Conservation (phyloP, 2,113 vertebrate genomes). For the Vanacampus margaritifer region DNA sequence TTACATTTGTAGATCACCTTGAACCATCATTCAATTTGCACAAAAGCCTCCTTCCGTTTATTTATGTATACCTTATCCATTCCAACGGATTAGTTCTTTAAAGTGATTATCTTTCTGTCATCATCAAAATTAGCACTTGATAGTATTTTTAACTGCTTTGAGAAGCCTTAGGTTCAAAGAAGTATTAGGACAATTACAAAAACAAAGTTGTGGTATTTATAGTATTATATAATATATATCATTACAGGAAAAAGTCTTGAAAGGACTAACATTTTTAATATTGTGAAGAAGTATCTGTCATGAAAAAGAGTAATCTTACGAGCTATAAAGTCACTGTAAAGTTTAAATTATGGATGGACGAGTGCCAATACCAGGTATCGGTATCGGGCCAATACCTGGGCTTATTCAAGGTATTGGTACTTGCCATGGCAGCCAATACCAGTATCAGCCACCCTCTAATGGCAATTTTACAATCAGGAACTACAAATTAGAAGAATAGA, state of each 20-base stretch:
- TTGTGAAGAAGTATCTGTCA: background rate
- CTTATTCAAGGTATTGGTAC: no score
- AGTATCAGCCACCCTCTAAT: no score
- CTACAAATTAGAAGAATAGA: no score
- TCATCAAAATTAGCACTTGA: constrained; percentile 4
- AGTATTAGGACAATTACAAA: no score
- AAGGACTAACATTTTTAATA: no score
- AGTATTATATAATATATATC: no score
- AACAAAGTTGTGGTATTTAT: background rate
- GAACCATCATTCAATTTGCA: constrained; percentile 11
- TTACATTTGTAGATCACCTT: constrained; percentile 32
- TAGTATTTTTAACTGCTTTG: background rate
- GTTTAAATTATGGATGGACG: no score
- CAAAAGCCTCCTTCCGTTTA: background rate
- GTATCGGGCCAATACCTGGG: no score
- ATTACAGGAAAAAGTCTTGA: background rate
- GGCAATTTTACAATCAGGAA: no score
- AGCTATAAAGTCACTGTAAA: background rate
- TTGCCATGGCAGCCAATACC: no score
- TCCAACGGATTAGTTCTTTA: constrained; percentile 2
- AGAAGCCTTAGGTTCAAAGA: background rate
- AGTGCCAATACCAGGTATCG: no score
- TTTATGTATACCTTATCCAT: background rate
- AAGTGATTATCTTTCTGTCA: constrained; percentile 4
- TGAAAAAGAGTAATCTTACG: background rate